Evolutionary conservation across 2,888 invertebrate species (phyloP).

Genomic region (Eupeodes luniger): DNA sequence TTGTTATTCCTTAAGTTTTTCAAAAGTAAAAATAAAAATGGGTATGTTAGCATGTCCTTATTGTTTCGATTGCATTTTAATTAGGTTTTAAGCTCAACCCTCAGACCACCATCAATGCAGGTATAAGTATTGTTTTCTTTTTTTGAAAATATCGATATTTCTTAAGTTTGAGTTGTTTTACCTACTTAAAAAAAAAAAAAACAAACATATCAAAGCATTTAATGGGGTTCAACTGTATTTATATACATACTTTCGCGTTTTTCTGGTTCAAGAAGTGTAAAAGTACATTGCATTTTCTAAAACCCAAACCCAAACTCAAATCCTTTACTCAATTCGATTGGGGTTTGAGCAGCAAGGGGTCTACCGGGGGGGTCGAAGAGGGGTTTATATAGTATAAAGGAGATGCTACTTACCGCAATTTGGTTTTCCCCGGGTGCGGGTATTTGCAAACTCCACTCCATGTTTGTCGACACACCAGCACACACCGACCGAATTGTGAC

Average conservation of each 20-base stretch:
- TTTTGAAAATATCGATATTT: constrained; percentile 4
- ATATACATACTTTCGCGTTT: background rate
- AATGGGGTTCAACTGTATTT: constrained; percentile 34
- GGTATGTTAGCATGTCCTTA: background rate
- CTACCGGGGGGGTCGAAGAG: too few species aligned
- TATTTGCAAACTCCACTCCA: constrained; percentile 94
- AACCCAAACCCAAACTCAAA: background rate
- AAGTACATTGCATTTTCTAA: constrained; percentile 50
- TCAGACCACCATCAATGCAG: background rate
- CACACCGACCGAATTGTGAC: constrained; percentile 93
- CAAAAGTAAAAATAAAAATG: background rate
- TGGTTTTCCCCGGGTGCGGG: constrained; percentile 92
- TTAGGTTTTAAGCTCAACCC: background rate
- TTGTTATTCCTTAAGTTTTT: background rate
- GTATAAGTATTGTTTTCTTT: background rate
- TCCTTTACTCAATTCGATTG: constrained; percentile 25
- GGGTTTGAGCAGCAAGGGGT: background rate
- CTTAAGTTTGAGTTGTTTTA: background rate
- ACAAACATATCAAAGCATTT: background rate
- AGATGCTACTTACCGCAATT: constrained; percentile 88
- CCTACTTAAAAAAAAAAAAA: background rate
- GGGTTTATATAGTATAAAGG: background rate
- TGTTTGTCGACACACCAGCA: constrained; percentile 98
- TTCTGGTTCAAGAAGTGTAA: constrained; percentile 58
- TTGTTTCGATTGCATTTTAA: background rate